Base-by-base conservation (phyloP, 2,888 invertebrate species). In the Cordilura impudica region DNA sequence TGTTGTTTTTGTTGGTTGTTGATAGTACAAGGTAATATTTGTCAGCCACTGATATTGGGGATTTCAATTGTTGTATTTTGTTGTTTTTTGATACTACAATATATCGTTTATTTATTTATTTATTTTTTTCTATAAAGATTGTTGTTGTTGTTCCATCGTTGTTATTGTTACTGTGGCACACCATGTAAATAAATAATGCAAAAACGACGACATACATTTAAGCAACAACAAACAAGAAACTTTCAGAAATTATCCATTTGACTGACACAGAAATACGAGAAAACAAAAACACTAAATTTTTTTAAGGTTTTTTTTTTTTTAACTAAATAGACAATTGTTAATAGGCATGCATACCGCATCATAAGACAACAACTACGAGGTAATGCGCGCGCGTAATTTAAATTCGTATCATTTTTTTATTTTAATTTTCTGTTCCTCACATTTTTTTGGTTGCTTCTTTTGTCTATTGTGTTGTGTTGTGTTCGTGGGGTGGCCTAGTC, bases 151-250 rank as follows among this genome's bases (percentile, higher is more conserved):
- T 60, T 63, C 35, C n/a, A n/a, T n/a, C 12, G 61, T 73, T 82
- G 71, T 76, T 83, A 47, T 76, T 78, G 75, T 76, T 79, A 73
- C 65, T 67, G 65, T 71, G 77, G 69, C 54, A 75, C 56, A 65
- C 29, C 56, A 81, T 74, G 71, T 69, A 77, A 75, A 67, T 76
- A 81, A 84, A 83, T 85, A 85, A 87, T 84, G 85, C 84, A 70
- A 76, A 63, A 82, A 71, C 49, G 63, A 71, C 49, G 63, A 51
- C 71, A 77, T 67, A 73, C 77, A 69, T 81, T 75, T 82, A 81
- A 70, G 58, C 23, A 19, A 31, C 43, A 61, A 12, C 39, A 43
- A 51, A 29, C 39, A 43, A 51, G 23, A 67, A 69, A 73, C 19
- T 51, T 67, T 72, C 60, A 77, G 66, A 70, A 73, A 70, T 75